Evolutionary conservation across 2,888 invertebrate genomes (phyloP).

Genomic region (Nemurella pictetii): DNA sequence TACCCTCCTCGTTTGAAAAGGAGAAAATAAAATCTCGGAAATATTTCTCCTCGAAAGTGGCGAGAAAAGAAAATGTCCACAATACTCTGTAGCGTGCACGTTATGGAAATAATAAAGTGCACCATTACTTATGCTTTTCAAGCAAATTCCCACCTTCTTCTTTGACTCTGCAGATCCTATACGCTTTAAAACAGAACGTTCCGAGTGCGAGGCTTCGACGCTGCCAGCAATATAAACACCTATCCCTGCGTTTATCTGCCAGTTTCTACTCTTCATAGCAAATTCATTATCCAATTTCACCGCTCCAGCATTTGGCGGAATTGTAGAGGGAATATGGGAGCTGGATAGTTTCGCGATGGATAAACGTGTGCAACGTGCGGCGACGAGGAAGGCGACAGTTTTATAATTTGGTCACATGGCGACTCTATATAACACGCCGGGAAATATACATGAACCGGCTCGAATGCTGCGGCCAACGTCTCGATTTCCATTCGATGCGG

Average conservation of each 20-base stretch:
- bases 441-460: not conserved
- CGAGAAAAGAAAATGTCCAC: constrained; percentile 27
- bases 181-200: constrained; percentile 3
- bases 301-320: constrained; percentile 13
- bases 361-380: constrained; percentile 17
- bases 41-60: not conserved
- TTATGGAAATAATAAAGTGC: constrained; percentile 30
- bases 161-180: not conserved
- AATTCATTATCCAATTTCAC: constrained; percentile 32
- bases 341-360: constrained; percentile 4
- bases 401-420: constrained; percentile 31
- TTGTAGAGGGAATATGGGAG: constrained; percentile 26
- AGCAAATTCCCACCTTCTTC: constrained; percentile 28
- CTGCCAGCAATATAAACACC: constrained; percentile 12
- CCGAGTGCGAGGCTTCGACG: not conserved
- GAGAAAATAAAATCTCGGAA: constrained; percentile 3
- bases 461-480: not conserved
- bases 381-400: not conserved
- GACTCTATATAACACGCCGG: constrained; percentile 1
- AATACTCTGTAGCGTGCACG: constrained; percentile 9
- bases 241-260: constrained; percentile 17
- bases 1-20: not conserved
- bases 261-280: constrained; percentile 26
- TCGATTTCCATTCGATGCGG: constrained; percentile 18
- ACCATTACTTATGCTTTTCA: constrained; percentile 30